These are phyloP conservation scores for Chironomus riparius DNA, from an alignment of 2,888 invertebrate species.

Conservation along the genomic window DNA sequence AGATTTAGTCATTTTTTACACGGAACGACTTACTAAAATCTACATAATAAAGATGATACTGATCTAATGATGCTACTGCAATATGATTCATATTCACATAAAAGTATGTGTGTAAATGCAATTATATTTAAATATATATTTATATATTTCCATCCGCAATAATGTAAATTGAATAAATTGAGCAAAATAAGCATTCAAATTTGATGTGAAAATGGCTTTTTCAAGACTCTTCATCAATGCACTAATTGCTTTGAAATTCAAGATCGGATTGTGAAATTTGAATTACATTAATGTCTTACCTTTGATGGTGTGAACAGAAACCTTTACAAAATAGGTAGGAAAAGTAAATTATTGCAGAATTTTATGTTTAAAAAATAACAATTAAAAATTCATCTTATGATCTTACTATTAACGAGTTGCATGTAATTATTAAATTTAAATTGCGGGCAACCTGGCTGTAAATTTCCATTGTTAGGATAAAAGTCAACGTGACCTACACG, in stretches of 20 bases:
- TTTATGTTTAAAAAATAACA: background rate
- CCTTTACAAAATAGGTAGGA: background rate
- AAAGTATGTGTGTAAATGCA: too few relatives aligned
- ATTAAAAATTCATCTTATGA: background rate
- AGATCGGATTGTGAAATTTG: background rate
- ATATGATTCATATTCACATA: too few relatives aligned
- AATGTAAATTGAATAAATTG: too few relatives aligned
- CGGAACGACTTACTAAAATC: too few relatives aligned
- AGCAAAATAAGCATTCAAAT: too few relatives aligned
- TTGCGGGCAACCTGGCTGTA: slow-evolving; percentile 13
- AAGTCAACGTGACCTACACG: slow-evolving; percentile 13
- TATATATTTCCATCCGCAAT: too few relatives aligned
- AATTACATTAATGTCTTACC: background rate
- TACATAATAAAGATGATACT: too few relatives aligned
- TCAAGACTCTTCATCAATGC: too few relatives aligned
- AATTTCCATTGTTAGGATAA: slow-evolving; percentile 3
- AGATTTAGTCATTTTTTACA: too few relatives aligned
- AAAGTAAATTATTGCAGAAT: background rate
- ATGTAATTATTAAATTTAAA: background rate
- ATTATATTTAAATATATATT: too few relatives aligned
- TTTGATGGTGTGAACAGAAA: slow-evolving; percentile 9
- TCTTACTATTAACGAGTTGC: slow-evolving; percentile 6
- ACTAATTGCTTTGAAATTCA: background rate
- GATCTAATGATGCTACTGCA: too few relatives aligned
- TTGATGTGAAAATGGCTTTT: too few relatives aligned